Evolutionary conservation across 2,888 invertebrate species (phyloP), one percentile per base, ranked within the genome.

Genomic region (Ditula angustiorana): DNA sequence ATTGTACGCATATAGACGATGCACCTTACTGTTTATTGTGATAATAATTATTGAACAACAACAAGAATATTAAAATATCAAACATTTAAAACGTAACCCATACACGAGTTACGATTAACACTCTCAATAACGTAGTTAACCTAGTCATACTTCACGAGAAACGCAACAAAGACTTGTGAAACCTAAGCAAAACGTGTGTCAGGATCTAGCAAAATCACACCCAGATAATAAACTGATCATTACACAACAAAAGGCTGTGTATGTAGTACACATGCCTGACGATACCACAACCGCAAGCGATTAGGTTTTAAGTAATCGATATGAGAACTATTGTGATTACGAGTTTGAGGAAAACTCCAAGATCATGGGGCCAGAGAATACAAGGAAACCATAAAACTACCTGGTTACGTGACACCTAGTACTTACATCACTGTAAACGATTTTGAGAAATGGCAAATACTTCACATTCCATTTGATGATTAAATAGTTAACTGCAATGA

Each of bases 251-350:
- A 60, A 60, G 60, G 19, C 26, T 41, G 37, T 37, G 61, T 47
- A 47, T 41, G 28, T 50, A 50, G 11, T 44, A 46, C 46, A 16
- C 46, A 46, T 2, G 53, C 46, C 35, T 57, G 62, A 62, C 49
- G 23, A 57, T 49, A 62, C 56, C 56, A 37, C 62, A 50, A 62
- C 62, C 62, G 21, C 62, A 62, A 50, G 56, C 49, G 62, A 57
- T 62, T 62, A 62, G 30, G 49, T 16, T 56, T 62, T 56, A 47
- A 56, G 61, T 56, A 56, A 62, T 62, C 62, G 49, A 56, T 62
- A 41, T 37, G 49, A 49, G 37, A 37, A 26, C 46, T 55, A 49
- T 10, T 13, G 10, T 50, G 56, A 56, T 56, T 56, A 56, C 55
- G 11, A 28, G 35, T 33, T 35, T 53, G 35, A 53, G 53, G 53